Conservation (phyloP, 2,888 invertebrate species). For the Hyalella azteca region DNA sequence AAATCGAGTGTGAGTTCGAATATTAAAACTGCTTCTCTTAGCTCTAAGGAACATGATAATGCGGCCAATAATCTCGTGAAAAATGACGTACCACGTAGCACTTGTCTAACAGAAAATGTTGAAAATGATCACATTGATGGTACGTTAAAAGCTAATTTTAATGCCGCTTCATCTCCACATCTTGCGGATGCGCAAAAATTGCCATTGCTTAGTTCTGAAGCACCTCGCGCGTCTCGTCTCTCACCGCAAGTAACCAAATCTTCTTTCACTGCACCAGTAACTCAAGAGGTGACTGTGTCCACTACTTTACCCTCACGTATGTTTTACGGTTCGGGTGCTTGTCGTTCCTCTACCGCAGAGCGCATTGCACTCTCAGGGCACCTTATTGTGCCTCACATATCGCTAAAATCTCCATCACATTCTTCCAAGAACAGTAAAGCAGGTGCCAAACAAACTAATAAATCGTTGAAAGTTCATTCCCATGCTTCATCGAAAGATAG, state of each 20-base stretch:
- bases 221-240: background rate
- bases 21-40: background rate
- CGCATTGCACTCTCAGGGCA: background rate
- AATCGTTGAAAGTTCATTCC: background rate
- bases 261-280: background rate
- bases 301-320: constrained; percentile 8
- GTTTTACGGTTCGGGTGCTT: constrained; percentile 35
- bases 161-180: too few relatives aligned
- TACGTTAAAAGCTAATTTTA: too few relatives aligned
- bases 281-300: background rate
- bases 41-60: background rate
- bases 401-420: background rate
- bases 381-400: background rate
- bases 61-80: background rate
- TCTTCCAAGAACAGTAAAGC: background rate
- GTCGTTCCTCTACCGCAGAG: background rate
- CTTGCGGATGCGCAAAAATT: background rate
- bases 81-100: too few relatives aligned
- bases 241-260: background rate
- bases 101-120: too few relatives aligned
- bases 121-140: too few relatives aligned
- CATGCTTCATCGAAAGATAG: background rate
- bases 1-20: constrained; percentile 1
- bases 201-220: background rate
- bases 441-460: background rate